Evolutionary conservation across 2,797 vertebrate species (phyloP), one percentile per base, ranked within the genome.

Genomic region (Anguilla obscura): DNA sequence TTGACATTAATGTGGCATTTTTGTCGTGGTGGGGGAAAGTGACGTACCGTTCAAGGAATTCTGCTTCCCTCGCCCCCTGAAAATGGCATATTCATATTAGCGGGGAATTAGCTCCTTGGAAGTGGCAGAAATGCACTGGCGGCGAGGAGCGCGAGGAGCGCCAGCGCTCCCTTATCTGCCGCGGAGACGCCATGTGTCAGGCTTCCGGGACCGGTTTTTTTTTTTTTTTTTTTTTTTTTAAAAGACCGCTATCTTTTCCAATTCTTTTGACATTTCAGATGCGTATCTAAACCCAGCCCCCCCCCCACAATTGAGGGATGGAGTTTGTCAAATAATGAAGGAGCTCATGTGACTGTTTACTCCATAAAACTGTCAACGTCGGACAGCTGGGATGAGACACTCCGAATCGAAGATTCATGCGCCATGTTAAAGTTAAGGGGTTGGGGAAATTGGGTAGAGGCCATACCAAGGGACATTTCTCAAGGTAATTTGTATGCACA

Each of bases 1-100:
- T 92, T 97, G 96, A 96, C 96, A 97, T 97, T 97, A 96, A 92
- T 91, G 92, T 97, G 96, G 95, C 96, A 97, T 97, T 97, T 96
- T 96, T 96, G 95, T 93, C 90, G 90, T 94, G 93, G 94, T 93
- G 92, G 93, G 87, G 86, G 89, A 89, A 93, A 95, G 93, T 88
- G 93, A 90, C 92, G 91, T 92, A 91, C 91, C 91, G 93, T 95
- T 95, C 93, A 93, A 71, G 86, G 92, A 93, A 93, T 91, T 90
- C 91, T 93, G 93, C 92, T 94, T 94, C 94, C 92, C 88, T 93
- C 91, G 66, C 86, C 91, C 91, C 86, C 90, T 33, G 89, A 90
- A 93, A 93, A 89, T 93, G 94, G 92, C 94, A 95, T 95, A 96
- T 96, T 96, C 93, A 96, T 95, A 96, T 96, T 95, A 94, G 93